Evolutionary conservation across 2,888 invertebrate genomes (phyloP).

Genomic region (Apomyelois bistriatella): DNA sequence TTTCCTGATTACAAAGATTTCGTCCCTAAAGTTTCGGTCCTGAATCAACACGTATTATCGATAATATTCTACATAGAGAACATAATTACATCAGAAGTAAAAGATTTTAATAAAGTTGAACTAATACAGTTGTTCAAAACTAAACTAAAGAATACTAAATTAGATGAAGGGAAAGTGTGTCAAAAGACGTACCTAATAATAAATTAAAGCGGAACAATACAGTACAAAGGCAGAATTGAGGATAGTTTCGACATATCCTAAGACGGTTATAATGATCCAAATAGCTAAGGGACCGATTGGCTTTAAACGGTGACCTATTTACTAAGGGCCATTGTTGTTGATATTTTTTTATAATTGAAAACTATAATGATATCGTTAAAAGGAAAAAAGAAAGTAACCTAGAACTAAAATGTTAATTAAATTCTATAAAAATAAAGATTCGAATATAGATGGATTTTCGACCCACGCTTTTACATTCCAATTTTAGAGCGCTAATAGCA

Average conservation of each 20-base stretch:
- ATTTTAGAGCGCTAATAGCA: constrained; percentile 23
- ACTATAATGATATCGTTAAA: neutral
- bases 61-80: too few relatives aligned
- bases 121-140: neutral
- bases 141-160: constrained; percentile 2
- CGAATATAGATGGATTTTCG: neutral
- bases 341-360: neutral
- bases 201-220: constrained; percentile 9
- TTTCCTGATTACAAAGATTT: too few relatives aligned
- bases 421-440: neutral
- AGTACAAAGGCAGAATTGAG: neutral
- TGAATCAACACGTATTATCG: too few relatives aligned
- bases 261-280: constrained; percentile 10
- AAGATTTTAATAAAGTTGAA: too few relatives aligned
- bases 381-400: too few relatives aligned
- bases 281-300: constrained; percentile 1
- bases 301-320: constrained; percentile 10
- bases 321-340: neutral
- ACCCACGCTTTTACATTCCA: constrained; percentile 27
- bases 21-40: too few relatives aligned
- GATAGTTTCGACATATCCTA: constrained; percentile 9
- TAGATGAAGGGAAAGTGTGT: constrained; percentile 11
- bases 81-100: too few relatives aligned
- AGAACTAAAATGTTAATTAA: neutral
- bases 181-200: constrained; percentile 2